phyloP scores from a whole-genome alignment of 2,888 invertebrate genomes.

The Nycteola revayana region DNA sequence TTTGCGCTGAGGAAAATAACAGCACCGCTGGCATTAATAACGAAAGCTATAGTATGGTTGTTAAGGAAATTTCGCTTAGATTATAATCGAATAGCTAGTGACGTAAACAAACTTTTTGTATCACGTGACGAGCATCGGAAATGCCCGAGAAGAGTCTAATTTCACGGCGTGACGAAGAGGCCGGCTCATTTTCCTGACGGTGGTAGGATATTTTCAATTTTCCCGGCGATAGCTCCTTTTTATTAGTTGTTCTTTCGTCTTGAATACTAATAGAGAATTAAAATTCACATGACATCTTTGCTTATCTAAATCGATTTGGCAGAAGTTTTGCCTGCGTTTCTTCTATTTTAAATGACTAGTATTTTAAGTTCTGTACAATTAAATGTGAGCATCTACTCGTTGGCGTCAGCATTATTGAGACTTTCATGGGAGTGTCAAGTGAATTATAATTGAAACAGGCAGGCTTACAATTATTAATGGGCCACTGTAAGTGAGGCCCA shows the following conservation, averaged over 20 bases:
- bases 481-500: no score
- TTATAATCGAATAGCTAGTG: slow-evolving; percentile 72
- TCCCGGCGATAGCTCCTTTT: slow-evolving; percentile 71
- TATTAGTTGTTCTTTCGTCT: slow-evolving; percentile 78
- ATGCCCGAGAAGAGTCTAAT: slow-evolving; percentile 62
- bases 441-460: no score
- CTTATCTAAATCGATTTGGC: slow-evolving; percentile 42
- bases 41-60: slow-evolving; percentile 43
- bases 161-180: slow-evolving; percentile 72
- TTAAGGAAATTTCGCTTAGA: slow-evolving; percentile 54
- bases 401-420: no score
- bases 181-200: slow-evolving; percentile 74
- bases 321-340: slow-evolving; percentile 7
- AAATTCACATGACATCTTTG: slow-evolving; percentile 61
- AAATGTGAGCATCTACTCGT: no score
- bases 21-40: slow-evolving; percentile 36
- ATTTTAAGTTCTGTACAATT: no score
- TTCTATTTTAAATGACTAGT: slow-evolving; percentile 20
- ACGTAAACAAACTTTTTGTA: slow-evolving; percentile 71
- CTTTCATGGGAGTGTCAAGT: no score
- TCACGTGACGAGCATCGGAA: slow-evolving; percentile 67
- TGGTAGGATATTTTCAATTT: slow-evolving; percentile 81
- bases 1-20: slow-evolving; percentile 28
- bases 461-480: no score
- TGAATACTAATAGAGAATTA: slow-evolving; percentile 76